These are phyloP conservation scores for Penaeus monodon DNA, from an alignment of 2,888 invertebrate genomes.

Conservation along the genomic window DNA sequence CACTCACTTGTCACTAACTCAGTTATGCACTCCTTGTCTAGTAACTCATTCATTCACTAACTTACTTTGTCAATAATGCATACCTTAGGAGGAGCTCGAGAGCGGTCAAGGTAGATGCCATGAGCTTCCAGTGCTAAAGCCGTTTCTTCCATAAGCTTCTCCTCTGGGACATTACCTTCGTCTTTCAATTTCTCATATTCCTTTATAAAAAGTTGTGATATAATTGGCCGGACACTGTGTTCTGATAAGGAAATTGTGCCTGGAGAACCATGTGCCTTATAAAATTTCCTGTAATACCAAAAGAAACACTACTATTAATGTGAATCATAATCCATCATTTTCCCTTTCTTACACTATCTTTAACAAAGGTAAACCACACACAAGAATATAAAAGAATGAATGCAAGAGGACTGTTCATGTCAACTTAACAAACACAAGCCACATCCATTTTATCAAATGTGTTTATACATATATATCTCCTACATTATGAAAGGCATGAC, in stretches of 20 bases:
- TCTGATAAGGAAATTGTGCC: slow-evolving; percentile 47
- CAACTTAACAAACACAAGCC: too few relatives aligned
- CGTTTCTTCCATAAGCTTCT: slow-evolving; percentile 52
- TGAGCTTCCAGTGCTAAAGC: slow-evolving; percentile 51
- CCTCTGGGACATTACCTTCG: slow-evolving; percentile 33
- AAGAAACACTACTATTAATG: not conserved
- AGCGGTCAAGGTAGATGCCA: slow-evolving; percentile 51
- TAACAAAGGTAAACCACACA: too few relatives aligned
- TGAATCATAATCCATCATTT: too few relatives aligned
- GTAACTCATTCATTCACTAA: not conserved
- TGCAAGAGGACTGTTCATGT: too few relatives aligned
- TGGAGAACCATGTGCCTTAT: slow-evolving; percentile 50
- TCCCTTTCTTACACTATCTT: too few relatives aligned
- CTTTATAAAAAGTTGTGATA: slow-evolving; percentile 50
- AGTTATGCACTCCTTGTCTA: not conserved
- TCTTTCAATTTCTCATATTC: slow-evolving; percentile 46
- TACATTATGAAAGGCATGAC: too few relatives aligned
- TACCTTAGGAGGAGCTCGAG: slow-evolving; percentile 47
- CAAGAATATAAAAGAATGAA: too few relatives aligned
- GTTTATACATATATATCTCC: too few relatives aligned
- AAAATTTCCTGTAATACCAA: slow-evolving; percentile 57
- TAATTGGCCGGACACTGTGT: slow-evolving; percentile 4
- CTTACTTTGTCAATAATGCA: not conserved
- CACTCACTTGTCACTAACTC: too few relatives aligned
- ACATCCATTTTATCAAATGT: too few relatives aligned